phyloP scores from a whole-genome alignment of 2,888 invertebrate species.

The Julus scandinavius region DNA sequence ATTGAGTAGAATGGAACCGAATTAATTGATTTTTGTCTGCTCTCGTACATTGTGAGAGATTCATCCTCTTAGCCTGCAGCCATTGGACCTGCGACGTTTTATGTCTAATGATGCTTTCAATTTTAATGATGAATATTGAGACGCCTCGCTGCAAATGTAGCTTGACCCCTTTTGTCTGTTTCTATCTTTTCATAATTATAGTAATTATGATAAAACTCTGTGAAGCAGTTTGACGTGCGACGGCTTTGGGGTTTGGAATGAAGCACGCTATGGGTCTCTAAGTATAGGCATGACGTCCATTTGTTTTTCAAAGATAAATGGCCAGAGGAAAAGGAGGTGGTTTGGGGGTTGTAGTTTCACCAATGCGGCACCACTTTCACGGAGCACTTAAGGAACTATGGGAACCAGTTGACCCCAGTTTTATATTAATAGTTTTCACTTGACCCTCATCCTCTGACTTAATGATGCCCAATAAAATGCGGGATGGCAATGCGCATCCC shows the following conservation, averaged over 20 bases:
- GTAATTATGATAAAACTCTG: slow-evolving; percentile 3
- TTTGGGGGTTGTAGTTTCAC: not conserved
- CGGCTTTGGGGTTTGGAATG: not conserved
- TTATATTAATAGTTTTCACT: not conserved
- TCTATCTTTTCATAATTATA: not conserved
- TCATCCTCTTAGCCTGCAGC: too few species aligned
- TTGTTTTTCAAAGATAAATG: slow-evolving; percentile 24
- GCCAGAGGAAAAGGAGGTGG: not conserved
- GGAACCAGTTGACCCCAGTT: slow-evolving; percentile 35
- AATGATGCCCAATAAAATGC: slow-evolving; percentile 27
- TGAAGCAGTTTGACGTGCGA: not conserved
- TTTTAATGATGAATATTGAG: not conserved
- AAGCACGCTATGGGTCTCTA: not conserved
- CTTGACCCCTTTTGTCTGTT: slow-evolving; percentile 34
- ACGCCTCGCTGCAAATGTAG: not conserved
- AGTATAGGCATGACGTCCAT: not conserved
- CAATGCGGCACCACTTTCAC: not conserved
- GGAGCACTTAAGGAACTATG: not conserved
- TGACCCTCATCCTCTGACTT: not conserved
- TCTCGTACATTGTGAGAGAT: too few species aligned
- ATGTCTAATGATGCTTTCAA: not conserved
- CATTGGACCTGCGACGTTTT: not conserved
- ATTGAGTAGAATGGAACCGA: too few species aligned
- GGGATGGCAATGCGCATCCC: not conserved
- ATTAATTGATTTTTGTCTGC: too few species aligned